Conservation (phyloP, 1,140 invertebrate genomes). For the Aculops lycopersici region DNA sequence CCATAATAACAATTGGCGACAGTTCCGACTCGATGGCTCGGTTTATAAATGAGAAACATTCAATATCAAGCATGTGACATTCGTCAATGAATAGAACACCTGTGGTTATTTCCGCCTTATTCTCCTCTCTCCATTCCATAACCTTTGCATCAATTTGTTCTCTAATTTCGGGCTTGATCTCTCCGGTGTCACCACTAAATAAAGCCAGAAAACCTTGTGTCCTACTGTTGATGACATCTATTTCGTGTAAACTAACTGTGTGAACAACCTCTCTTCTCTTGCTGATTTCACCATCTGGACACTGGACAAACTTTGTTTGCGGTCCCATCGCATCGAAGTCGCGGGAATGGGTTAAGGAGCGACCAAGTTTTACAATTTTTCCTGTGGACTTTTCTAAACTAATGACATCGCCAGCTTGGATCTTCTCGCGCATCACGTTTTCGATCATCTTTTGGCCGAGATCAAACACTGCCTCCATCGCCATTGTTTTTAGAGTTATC, state of each 20-base stretch:
- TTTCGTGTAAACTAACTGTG: slow-evolving; percentile 88
- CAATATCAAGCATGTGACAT: slow-evolving; percentile 93
- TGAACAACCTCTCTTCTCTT: slow-evolving; percentile 97
- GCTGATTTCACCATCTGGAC: slow-evolving; percentile 88
- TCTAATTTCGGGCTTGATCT: slow-evolving; percentile 85
- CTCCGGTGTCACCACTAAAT: slow-evolving; percentile 91
- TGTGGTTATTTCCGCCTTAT: slow-evolving; percentile 89
- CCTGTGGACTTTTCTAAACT: slow-evolving; percentile 92
- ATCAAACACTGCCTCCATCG: slow-evolving; percentile 98
- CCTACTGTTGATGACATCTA: slow-evolving; percentile 87
- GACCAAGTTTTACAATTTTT: slow-evolving; percentile 69
- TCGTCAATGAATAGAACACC: slow-evolving; percentile 74
- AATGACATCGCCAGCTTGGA: slow-evolving; percentile 47
- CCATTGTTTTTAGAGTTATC: slow-evolving; percentile 84
- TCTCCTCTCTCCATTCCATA: slow-evolving; percentile 91
- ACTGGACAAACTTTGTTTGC: slow-evolving; percentile 66
- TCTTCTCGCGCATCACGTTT: slow-evolving; percentile 76
- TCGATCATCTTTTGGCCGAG: slow-evolving; percentile 96
- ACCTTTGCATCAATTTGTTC: slow-evolving; percentile 97
- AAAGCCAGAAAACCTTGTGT: slow-evolving; percentile 87
- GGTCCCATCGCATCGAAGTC: slow-evolving; percentile 92
- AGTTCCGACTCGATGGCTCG: slow-evolving; percentile 82
- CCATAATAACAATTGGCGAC: slow-evolving; percentile 88
- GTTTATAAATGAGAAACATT: slow-evolving; percentile 93
- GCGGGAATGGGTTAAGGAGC: slow-evolving; percentile 70